phyloP scores from a whole-genome alignment of 2,888 invertebrate genomes.

The Nemoura dubitans region DNA sequence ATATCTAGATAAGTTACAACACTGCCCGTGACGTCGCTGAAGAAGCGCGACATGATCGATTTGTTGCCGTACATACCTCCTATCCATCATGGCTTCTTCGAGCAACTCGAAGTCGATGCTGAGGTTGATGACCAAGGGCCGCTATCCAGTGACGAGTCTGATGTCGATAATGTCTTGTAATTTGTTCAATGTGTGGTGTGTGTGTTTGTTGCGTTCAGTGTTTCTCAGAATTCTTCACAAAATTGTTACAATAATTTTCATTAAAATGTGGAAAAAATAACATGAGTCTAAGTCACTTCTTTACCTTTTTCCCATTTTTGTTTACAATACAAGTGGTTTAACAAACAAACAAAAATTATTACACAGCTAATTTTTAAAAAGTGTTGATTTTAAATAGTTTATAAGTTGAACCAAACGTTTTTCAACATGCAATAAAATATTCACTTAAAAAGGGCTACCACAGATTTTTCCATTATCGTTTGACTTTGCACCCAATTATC shows the following conservation, averaged over 20 bases:
- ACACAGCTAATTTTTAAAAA: not conserved
- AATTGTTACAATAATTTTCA: not conserved
- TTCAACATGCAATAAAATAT: not conserved
- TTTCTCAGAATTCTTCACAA: no score
- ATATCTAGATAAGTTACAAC: no score
- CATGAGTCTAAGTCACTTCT: slow-evolving; percentile 14
- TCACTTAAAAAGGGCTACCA: slow-evolving; percentile 7
- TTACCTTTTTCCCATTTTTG: not conserved
- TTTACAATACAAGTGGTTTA: slow-evolving; percentile 16
- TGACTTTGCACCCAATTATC: slow-evolving; percentile 22
- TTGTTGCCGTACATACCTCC: slow-evolving; percentile 44
- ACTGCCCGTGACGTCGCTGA: not conserved
- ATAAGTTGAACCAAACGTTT: not conserved
- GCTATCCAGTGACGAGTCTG: not conserved
- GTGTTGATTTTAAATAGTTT: slow-evolving; percentile 14
- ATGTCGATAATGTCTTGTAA: slow-evolving; percentile 21
- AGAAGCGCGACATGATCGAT: slow-evolving; percentile 25
- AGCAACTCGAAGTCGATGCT: slow-evolving; percentile 27
- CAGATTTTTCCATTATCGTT: not conserved
- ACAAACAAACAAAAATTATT: not conserved
- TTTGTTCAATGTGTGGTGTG: not conserved
- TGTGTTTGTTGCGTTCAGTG: no score
- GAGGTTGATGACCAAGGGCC: not conserved
- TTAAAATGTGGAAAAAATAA: slow-evolving; percentile 3
- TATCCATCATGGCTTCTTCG: slow-evolving; percentile 42